Conservation (phyloP, 2,888 invertebrate species). For the Frankliniella fusca region DNA sequence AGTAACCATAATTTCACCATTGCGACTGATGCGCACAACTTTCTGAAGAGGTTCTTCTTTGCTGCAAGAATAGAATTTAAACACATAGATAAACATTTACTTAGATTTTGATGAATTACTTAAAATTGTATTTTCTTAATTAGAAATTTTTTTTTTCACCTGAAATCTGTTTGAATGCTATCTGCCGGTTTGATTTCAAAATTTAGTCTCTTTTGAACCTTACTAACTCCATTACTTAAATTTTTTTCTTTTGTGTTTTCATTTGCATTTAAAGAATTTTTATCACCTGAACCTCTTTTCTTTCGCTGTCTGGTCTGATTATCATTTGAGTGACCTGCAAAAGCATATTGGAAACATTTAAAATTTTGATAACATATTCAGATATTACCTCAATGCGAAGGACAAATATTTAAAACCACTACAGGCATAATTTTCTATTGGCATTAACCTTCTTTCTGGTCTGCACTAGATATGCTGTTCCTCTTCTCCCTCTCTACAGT, state of each 20-base stretch:
- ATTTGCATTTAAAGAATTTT: constrained; percentile 31
- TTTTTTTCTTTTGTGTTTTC: constrained; percentile 38
- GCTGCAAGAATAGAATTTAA: too few relatives aligned
- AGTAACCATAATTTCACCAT: constrained; percentile 78
- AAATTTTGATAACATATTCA: too few relatives aligned
- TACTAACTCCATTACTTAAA: constrained; percentile 35
- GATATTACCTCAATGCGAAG: too few relatives aligned
- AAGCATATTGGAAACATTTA: not conserved
- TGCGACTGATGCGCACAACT: constrained; percentile 73
- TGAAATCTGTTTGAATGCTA: constrained; percentile 81
- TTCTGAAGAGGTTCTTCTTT: constrained; percentile 75
- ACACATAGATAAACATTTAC: too few relatives aligned
- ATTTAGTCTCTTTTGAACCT: constrained; percentile 58
- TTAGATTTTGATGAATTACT: too few relatives aligned
- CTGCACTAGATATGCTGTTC: not conserved
- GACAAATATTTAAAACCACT: too few relatives aligned
- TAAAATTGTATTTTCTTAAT: not conserved
- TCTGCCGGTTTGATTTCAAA: constrained; percentile 73
- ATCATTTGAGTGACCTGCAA: not conserved
- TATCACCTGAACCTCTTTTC: constrained; percentile 38
- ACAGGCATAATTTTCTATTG: too few relatives aligned
- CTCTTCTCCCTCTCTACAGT: not conserved
- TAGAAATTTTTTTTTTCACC: constrained; percentile 47
- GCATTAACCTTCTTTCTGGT: too few relatives aligned
- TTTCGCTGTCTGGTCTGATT: constrained; percentile 33